phyloP scores from a whole-genome alignment of 2,113 vertebrate genomes.

The Myiagra hebetior region DNA sequence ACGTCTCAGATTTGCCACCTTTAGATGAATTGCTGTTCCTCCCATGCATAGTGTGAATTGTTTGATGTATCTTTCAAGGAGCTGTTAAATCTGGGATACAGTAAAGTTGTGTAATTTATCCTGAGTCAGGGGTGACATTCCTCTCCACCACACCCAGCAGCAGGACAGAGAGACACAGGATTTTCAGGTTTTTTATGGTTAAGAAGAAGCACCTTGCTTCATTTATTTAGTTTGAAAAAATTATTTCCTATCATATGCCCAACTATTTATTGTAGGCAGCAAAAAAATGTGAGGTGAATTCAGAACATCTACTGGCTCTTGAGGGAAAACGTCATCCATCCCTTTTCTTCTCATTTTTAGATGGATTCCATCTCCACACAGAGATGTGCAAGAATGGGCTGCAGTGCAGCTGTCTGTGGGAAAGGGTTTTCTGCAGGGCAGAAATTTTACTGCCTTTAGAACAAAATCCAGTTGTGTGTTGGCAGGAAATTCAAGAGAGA shows the following conservation, averaged over 20 bases:
- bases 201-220: neutral
- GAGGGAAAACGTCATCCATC: neutral
- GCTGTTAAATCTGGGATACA: conserved; percentile 9
- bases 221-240: neutral
- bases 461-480: neutral
- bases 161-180: neutral
- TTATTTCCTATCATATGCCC: neutral
- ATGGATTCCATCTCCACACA: neutral
- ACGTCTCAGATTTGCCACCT: conserved; percentile 33
- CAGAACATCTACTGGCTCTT: neutral
- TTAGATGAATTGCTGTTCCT: conserved; percentile 36
- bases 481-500: neutral
- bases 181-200: neutral
- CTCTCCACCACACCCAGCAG: neutral
- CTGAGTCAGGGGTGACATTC: neutral
- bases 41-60: conserved; percentile 18
- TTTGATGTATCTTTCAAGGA: conserved; percentile 24
- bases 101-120: neutral
- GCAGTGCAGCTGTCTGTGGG: neutral
- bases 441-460: neutral
- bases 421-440: neutral
- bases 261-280: neutral
- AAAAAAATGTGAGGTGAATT: neutral
- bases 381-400: neutral
- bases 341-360: neutral